These are phyloP conservation scores for Peromyscus aztecus DNA, from an alignment of 2,797 vertebrate genomes.

Conservation along the genomic window DNA sequence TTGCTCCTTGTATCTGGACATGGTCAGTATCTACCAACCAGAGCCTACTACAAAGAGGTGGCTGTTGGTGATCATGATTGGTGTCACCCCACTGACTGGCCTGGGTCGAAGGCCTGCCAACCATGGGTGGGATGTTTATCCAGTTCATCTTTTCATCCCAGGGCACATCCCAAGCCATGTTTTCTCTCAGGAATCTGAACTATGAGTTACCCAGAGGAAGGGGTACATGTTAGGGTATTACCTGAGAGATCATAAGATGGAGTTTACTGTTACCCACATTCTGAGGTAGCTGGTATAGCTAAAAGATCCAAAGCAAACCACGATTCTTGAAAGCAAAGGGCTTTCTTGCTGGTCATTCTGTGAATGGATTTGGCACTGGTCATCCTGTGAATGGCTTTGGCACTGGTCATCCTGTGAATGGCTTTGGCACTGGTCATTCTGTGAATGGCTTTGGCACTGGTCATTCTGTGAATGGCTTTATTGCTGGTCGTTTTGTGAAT, in stretches of 20 bases:
- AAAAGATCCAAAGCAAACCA: constrained; percentile 31
- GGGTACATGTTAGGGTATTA: neutral
- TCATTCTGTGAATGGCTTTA: too few species aligned
- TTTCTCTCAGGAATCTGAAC: neutral
- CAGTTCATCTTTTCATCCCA: neutral
- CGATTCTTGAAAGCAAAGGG: neutral
- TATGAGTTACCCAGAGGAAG: neutral
- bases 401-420: too few species aligned
- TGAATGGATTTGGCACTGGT: neutral
- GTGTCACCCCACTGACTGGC: too few species aligned
- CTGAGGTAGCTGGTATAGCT: neutral
- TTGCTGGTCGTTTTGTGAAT: too few species aligned
- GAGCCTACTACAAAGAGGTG: neutral
- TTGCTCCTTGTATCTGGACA: neutral
- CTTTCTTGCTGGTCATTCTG: neutral
- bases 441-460: too few species aligned
- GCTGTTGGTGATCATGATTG: neutral
- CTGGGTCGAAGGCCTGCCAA: neutral
- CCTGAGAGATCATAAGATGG: neutral
- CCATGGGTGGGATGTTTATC: neutral
- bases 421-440: too few species aligned
- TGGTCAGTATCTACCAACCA: neutral
- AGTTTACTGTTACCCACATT: neutral
- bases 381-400: neutral
- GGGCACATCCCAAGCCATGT: neutral